These are phyloP conservation scores for Silurus glanis DNA, from an alignment of 2,113 vertebrate genomes.

Conservation along the genomic window DNA sequence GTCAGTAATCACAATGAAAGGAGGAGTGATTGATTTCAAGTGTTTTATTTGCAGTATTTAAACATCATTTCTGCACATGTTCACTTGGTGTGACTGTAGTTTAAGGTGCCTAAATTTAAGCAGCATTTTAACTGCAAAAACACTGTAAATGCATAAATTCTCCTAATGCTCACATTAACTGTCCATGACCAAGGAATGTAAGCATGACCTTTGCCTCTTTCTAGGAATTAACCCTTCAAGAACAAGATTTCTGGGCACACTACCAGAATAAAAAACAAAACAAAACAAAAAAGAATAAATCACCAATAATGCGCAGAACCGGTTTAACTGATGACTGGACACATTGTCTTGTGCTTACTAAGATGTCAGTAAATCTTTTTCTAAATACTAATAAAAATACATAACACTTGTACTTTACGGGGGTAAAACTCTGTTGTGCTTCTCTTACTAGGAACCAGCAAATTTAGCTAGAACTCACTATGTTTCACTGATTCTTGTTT, in stretches of 20 bases:
- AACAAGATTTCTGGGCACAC: background rate
- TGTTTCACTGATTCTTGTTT: slow-evolving; percentile 24
- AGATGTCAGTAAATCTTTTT: slow-evolving; percentile 11
- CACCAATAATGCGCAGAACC: background rate
- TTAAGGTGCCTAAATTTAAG: slow-evolving; percentile 64
- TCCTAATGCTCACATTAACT: background rate
- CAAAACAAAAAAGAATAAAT: background rate
- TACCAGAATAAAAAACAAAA: background rate
- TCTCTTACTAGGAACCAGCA: slow-evolving; percentile 16
- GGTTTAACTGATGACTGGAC: background rate
- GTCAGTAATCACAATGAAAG: background rate
- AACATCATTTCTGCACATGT: slow-evolving; percentile 55
- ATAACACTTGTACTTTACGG: slow-evolving; percentile 8
- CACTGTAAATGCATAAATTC: background rate
- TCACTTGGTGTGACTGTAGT: slow-evolving; percentile 50
- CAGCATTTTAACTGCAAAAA: slow-evolving; percentile 21
- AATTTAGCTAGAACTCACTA: background rate
- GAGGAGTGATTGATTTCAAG: slow-evolving; percentile 33
- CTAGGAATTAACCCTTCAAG: background rate
- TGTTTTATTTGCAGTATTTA: slow-evolving; percentile 67
- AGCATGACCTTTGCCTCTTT: background rate
- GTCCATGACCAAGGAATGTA: background rate
- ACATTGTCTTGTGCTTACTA: background rate
- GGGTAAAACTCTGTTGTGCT: slow-evolving; percentile 39
- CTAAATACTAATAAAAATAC: slow-evolving; percentile 41